Conservation (phyloP, 1,140 invertebrate species). For the Paracyclopina nana region DNA sequence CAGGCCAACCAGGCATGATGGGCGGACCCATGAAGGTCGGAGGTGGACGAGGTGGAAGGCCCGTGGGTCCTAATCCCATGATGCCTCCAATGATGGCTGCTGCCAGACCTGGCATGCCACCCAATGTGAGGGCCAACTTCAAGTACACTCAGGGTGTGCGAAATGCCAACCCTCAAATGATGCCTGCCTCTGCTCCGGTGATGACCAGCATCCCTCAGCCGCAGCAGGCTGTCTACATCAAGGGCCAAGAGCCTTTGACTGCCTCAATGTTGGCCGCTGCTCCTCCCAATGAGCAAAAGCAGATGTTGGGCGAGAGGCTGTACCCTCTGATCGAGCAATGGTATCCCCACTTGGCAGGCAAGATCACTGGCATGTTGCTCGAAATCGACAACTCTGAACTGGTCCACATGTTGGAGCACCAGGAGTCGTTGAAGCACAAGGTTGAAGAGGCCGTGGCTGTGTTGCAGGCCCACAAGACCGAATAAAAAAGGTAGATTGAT, state of each 20-base stretch:
- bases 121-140: conserved; percentile 34
- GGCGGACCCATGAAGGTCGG: no score
- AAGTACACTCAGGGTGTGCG: conserved; percentile 49
- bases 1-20: conserved; percentile 29
- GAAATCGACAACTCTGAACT: conserved; percentile 98
- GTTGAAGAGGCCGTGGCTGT: conserved; percentile 90
- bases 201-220: conserved; percentile 36
- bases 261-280: conserved; percentile 88
- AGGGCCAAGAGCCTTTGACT: conserved; percentile 86
- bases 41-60: no score
- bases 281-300: conserved; percentile 85
- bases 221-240: conserved; percentile 38
- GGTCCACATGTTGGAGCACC: conserved; percentile 93
- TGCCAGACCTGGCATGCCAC: conserved; percentile 11
- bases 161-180: conserved; percentile 32
- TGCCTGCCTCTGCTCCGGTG: conserved; percentile 18
- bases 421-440: conserved; percentile 83
- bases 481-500: no score
- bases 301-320: conserved; percentile 92
- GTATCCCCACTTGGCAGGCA: conserved; percentile 80
- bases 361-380: conserved; percentile 98
- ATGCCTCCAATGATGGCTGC: conserved; percentile 16
- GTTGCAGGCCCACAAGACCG: conserved; percentile 85
- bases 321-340: conserved; percentile 89
- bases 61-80: no score